A percentile compares a stretch with the other conserved stretches of the same genome.
Evolutionary conservation across 2,797 vertebrate genomes (phyloP).

Genomic region (Sebastes umbrosus): DNA sequence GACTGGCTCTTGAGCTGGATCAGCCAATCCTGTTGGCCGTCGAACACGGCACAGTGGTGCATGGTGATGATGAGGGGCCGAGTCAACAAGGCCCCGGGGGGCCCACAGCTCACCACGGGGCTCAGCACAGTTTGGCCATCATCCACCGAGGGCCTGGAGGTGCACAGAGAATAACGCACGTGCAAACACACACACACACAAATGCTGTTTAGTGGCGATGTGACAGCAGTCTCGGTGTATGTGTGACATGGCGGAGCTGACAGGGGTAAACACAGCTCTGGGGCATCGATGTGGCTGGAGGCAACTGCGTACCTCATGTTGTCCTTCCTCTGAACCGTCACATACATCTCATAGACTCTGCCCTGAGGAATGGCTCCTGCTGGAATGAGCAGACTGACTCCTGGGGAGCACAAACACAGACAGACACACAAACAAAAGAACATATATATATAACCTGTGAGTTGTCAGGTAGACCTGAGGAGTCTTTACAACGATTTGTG

Average conservation of each 20-base stretch:
- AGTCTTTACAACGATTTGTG: neutral
- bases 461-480: neutral
- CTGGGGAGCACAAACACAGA: slow-evolving; percentile 74
- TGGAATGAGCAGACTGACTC: slow-evolving; percentile 96
- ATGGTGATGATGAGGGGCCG: slow-evolving; percentile 94
- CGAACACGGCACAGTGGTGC: slow-evolving; percentile 94
- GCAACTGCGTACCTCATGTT: slow-evolving; percentile 89
- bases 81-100: slow-evolving; percentile 91
- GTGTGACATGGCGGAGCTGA: slow-evolving; percentile 39
- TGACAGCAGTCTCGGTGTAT: slow-evolving; percentile 37
- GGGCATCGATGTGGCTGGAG: slow-evolving; percentile 22
- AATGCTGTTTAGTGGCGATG: slow-evolving; percentile 32
- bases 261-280: slow-evolving; percentile 47
- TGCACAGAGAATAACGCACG: slow-evolving; percentile 27
- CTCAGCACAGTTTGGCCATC: slow-evolving; percentile 93
- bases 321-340: slow-evolving; percentile 98
- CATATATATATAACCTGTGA: neutral
- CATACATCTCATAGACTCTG: slow-evolving; percentile 98
- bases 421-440: slow-evolving; percentile 18
- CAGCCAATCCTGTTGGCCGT: slow-evolving; percentile 93
- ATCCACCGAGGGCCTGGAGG: slow-evolving; percentile 88
- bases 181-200: slow-evolving; percentile 5
- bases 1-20: slow-evolving; percentile 95
- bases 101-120: slow-evolving; percentile 95
- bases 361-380: slow-evolving; percentile 96